phyloP scores from a whole-genome alignment of 1,140 invertebrate genomes.

The Rhopalosiphum maidis region DNA sequence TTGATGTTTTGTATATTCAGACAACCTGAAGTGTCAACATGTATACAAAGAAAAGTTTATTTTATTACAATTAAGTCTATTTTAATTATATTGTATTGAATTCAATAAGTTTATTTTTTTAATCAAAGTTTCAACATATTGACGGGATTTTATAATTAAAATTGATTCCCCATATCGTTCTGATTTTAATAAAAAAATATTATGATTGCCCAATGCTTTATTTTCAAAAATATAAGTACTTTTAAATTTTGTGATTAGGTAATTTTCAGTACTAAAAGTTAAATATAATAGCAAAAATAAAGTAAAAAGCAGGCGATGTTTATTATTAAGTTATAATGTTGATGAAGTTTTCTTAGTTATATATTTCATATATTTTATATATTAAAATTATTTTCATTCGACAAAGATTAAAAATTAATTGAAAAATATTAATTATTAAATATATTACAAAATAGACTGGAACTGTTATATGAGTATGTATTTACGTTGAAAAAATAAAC shows the following conservation, averaged over 20 bases:
- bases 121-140: background rate
- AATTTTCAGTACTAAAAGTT: background rate
- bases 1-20: background rate
- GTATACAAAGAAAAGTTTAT: background rate
- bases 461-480: background rate
- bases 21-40: background rate
- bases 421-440: background rate
- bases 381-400: background rate
- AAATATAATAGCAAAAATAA: background rate
- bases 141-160: background rate
- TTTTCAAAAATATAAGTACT: background rate
- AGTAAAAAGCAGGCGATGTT: too few relatives aligned
- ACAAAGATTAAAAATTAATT: background rate
- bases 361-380: background rate
- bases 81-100: background rate
- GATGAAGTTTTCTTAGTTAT: background rate
- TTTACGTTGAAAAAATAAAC: too few relatives aligned
- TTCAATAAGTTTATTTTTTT: background rate
- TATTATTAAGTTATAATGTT: background rate
- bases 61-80: background rate
- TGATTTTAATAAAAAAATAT: background rate
- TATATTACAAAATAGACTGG: background rate
- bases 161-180: background rate
- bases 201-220: background rate
- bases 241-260: background rate